Evolutionary conservation across 2,888 invertebrate species (phyloP), one percentile per base, ranked within the genome.

Genomic region (Ormyrus rosae): DNA sequence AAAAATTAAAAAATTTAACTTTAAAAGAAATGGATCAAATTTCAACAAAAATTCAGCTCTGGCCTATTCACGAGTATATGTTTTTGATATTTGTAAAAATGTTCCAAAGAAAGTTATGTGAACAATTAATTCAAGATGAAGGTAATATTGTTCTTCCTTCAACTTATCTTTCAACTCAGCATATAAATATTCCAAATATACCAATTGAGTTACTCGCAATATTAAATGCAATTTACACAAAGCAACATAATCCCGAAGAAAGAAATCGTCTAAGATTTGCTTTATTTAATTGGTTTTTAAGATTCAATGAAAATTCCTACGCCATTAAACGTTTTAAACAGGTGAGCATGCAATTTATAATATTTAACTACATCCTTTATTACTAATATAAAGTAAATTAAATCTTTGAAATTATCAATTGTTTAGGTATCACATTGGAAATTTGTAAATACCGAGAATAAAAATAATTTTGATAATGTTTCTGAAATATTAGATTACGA

Each of bases 11-110:
- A n/a, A 65, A 11, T 55, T 5, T 50, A 0, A 67, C 60, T 51
- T 56, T 82, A 75, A 83, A 84, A 79, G 82, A 86, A 13, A 73
- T 85, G 3, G 82, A 80, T 0, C 84, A 88, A 2, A 82, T 91
- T 45, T 85, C 88, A 9, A 77, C 88, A 63, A 86, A 91, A 9
- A 91, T 85, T 85, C 91, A 92, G 86, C 86, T 94, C 4, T 89
- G 94, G 82, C 95, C 95, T 80, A 86, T 94, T 61, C 93, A 93
- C 83, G 91, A 92, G 11, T 93, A 93, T 79, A 86, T 93, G 7
- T 88, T 93, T 61, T 89, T 91, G 79, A 89, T 92, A 83, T 86
- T 92, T 45, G 84, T 84, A 0, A 81, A 83, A 53, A 83, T 83
- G 73, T 78, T 87, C 50, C 88, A 88, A 48, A 81, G 83, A 19